These are phyloP conservation scores for Montipora cactus DNA, from an alignment of 64 coral and sea anemone genomes.

Conservation along the genomic window DNA sequence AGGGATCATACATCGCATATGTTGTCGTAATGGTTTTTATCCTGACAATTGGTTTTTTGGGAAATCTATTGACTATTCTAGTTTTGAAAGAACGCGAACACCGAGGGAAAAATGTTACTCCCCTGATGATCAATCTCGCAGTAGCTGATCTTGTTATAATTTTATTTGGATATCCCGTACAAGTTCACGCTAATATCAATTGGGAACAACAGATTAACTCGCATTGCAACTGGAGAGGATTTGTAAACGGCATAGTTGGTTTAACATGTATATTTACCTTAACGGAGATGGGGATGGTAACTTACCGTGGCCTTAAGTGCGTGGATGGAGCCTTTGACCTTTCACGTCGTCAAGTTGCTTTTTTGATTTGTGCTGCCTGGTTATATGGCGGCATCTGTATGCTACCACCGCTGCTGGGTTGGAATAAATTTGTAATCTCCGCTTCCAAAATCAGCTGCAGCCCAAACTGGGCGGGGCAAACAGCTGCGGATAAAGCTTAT, in stretches of 20 bases:
- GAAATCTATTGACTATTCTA: slow-evolving; percentile 57
- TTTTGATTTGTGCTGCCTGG: slow-evolving; percentile 51
- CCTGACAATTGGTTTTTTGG: slow-evolving; percentile 59
- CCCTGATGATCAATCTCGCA: slow-evolving; percentile 69
- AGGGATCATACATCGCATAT: slow-evolving; percentile 38
- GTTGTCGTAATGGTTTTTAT: slow-evolving; percentile 63
- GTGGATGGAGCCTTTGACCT: neutral
- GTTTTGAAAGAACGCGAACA: slow-evolving; percentile 48
- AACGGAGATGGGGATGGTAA: slow-evolving; percentile 46
- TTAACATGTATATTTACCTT: slow-evolving; percentile 73
- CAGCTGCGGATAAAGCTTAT: slow-evolving; percentile 25
- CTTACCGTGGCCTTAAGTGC: slow-evolving; percentile 1
- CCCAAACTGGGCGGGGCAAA: slow-evolving; percentile 64
- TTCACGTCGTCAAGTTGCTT: neutral
- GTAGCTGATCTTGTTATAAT: slow-evolving; percentile 67
- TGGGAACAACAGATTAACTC: neutral
- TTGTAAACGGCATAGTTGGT: slow-evolving; percentile 68
- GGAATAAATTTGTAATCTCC: slow-evolving; percentile 64
- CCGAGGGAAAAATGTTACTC: slow-evolving; percentile 50
- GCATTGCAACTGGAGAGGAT: slow-evolving; percentile 62
- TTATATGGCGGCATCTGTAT: slow-evolving; percentile 52
- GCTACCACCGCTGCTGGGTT: slow-evolving; percentile 67
- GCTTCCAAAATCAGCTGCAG: slow-evolving; percentile 71
- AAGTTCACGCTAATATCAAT: slow-evolving; percentile 50
- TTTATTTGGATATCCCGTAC: slow-evolving; percentile 69